Evolutionary conservation across 2,113 vertebrate species (phyloP), one percentile per base, ranked within the genome.

Genomic region (Herpetotheres cachinnans): DNA sequence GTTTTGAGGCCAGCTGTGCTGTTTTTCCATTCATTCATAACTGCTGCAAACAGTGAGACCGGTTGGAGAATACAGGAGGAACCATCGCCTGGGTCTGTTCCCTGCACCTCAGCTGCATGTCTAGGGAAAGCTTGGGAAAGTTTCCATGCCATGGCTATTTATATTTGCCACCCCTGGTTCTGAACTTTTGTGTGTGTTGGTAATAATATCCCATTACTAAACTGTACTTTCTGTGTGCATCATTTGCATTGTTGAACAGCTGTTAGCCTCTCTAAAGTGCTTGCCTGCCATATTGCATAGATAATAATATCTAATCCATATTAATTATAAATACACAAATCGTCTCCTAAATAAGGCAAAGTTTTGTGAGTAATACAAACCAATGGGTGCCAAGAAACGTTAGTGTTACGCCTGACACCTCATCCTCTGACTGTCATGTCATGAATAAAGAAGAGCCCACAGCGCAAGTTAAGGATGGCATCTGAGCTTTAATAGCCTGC

Each of bases 251-350:
- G 97, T 95, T 96, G 97, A 98, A 94, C 97, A 98, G 96, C 95
- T 98, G 84, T 93, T 95, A 97, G 73, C 77, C 89, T 96, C 94
- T 97, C 92, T 91, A 92, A 97, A 97, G 96, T 91, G 97, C 96
- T 94, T 94, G 90, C 96, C 96, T 97, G 94, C 97, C 95, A 97
- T 96, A 96, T 94, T 97, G 95, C 92, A 89, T 93, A 89, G 97
- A 97, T 98, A 98, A 98, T 96, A 97, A 98, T 97, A 96, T 95
- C 97, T 97, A 98, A 98, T 98, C 97, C 95, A 94, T 97, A 98
- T 97, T 98, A 98, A 98, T 98, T 98, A 97, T 95, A 97, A 98
- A 98, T 95, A 95, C 93, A 97, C 97, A 98, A 96, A 91, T 91
- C 72, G 54, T 90, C 74, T 97, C 93, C 97, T 97, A 97, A 98